Evolutionary conservation across 1,140 invertebrate species (phyloP), one percentile per base, ranked within the genome.

Genomic region (Holotrichia oblita): DNA sequence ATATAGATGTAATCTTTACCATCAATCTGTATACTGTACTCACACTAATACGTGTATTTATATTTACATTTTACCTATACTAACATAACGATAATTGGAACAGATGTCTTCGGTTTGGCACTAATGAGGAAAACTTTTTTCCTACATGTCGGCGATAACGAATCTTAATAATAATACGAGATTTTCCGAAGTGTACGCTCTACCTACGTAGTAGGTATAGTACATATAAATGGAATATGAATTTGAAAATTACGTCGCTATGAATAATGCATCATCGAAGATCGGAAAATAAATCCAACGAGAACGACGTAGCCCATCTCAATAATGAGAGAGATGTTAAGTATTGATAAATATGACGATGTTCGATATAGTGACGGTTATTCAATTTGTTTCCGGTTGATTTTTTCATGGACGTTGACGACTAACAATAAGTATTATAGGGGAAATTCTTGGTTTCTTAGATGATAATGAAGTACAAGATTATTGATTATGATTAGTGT

Each of bases 121-220:
- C 61, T 69, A 69, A 69, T 69, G 61, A 69, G 61, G 61, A 69
- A 69, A 69, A 69, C 61, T 69, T 69, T 34, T 34, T 69, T 34
- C 59, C 48, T 55, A n/a, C 48, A 17, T 55, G 20, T 10, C 12
- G 27, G n/a, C 61, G 61, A 69, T 69, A 69, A 69, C 61, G 61
- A 34, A 69, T 27, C 61, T 69, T 69, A 69, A 69, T 69, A 34
- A 34, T 34, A 34, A 34, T 34, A 69, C n/a, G 61, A 69, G 61
- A 69, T 69, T 69, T 69, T 69, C 61, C 61, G 12, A 69, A 27
- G 61, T 69, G 20, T 69, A 69, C 17, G 17, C 22, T 20, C 14
- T 8, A 14, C 61, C 27, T n/a, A 69, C 17, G 48, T n/a, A 55
- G 42, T 55, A 55, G 48, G 48, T 55, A n/a, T n/a, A 17, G 48